Evolutionary conservation across 2,797 vertebrate species (phyloP).

Genomic region (Myoxocephalus aenaeus): DNA sequence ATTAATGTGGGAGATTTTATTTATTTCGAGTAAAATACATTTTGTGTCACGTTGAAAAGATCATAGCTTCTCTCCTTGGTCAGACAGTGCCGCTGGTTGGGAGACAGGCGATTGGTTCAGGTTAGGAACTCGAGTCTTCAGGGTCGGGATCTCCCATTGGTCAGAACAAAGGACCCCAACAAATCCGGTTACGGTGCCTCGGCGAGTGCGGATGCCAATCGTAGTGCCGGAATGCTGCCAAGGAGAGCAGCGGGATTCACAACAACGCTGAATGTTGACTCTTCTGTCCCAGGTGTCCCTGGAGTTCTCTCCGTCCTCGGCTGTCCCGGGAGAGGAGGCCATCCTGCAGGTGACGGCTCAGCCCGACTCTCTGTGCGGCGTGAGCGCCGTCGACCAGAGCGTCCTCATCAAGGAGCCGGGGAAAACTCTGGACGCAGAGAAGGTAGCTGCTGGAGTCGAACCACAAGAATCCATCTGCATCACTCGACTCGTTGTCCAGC

Average conservation of each 20-base stretch:
- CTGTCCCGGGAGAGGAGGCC: constrained; percentile 81
- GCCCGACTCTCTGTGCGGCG: constrained; percentile 86
- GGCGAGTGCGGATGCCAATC: too few relatives aligned
- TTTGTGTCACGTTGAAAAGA: too few relatives aligned
- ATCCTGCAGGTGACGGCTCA: constrained; percentile 75
- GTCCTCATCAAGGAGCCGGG: constrained; percentile 84
- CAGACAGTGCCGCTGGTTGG: too few relatives aligned
- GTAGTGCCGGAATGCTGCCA: too few relatives aligned
- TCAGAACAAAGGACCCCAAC: background rate
- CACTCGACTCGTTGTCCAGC: background rate
- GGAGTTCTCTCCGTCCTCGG: constrained; percentile 75
- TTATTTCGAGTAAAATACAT: too few relatives aligned
- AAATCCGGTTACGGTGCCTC: background rate
- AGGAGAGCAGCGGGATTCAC: background rate
- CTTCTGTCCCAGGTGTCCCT: constrained; percentile 81
- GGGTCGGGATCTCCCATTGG: background rate
- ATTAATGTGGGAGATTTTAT: too few relatives aligned
- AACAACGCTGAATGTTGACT: background rate
- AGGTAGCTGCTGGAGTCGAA: constrained; percentile 67
- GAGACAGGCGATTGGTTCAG: background rate
- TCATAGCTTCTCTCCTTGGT: too few relatives aligned
- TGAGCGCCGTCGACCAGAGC: constrained; percentile 88
- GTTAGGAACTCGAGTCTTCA: background rate
- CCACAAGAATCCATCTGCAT: too few relatives aligned
- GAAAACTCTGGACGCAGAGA: constrained; percentile 73